Conservation (phyloP, 2,888 invertebrate species). For the Megalurothrips usitatus region DNA sequence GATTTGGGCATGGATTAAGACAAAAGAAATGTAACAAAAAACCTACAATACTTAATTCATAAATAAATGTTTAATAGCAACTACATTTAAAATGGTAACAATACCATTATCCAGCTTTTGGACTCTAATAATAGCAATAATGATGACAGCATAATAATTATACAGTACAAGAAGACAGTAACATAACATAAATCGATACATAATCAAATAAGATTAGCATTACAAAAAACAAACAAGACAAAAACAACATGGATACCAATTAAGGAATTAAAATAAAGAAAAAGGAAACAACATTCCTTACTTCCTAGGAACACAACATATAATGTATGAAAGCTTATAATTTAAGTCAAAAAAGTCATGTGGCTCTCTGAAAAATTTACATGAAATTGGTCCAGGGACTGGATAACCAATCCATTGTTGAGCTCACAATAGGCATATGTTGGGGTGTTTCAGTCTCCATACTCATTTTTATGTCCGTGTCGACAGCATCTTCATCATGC, state of each 20-base stretch:
- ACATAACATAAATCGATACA: not conserved
- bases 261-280: too few relatives aligned
- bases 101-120: too few relatives aligned
- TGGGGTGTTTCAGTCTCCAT: not conserved
- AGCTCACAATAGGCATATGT: constrained; percentile 6
- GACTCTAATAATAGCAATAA: not conserved
- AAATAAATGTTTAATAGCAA: too few relatives aligned
- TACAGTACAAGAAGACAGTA: not conserved
- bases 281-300: too few relatives aligned
- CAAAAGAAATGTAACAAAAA: too few relatives aligned
- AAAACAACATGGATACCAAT: too few relatives aligned
- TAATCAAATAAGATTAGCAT: not conserved
- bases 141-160: not conserved
- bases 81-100: too few relatives aligned
- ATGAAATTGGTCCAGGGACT: constrained; percentile 14
- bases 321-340: not conserved
- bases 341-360: not conserved
- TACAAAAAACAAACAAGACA: too few relatives aligned
- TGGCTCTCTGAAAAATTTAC: not conserved
- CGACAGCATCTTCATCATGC: constrained; percentile 5
- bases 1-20: too few relatives aligned
- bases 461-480: not conserved
- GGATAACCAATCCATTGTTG: not conserved
- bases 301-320: not conserved
- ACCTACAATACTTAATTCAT: too few relatives aligned